Percentiles rank a stretch among this genome's conserved stretches.
Conservation (phyloP, 2,113 vertebrate species). For the Cottus gobio region DNA sequence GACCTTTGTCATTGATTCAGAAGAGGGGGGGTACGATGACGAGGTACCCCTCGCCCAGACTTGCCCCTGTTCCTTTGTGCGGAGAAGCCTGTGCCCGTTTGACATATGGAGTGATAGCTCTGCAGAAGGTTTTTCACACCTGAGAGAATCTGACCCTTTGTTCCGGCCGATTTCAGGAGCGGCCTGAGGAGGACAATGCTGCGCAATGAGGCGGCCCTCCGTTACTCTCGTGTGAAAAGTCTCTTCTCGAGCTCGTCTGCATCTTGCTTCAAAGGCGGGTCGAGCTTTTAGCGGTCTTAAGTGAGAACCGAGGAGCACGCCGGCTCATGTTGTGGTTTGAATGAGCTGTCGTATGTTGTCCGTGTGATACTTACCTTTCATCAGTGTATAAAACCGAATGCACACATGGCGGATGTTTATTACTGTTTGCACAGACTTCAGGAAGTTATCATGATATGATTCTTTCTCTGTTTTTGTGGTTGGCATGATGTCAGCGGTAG, state of each 20-base stretch:
- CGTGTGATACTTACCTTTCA: not conserved
- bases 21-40: slow-evolving; percentile 97
- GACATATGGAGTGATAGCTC: slow-evolving; percentile 47
- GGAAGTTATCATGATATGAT: not conserved
- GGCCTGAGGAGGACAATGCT: slow-evolving; percentile 28
- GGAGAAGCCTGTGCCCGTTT: slow-evolving; percentile 49
- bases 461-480: not conserved
- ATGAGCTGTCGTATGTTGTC: slow-evolving; percentile 7
- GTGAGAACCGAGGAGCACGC: not conserved
- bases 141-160: slow-evolving; percentile 28
- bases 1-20: slow-evolving; percentile 94
- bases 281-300: slow-evolving; percentile 20
- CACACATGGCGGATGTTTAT: not conserved
- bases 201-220: slow-evolving; percentile 18
- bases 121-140: slow-evolving; percentile 58
- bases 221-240: slow-evolving; percentile 56
- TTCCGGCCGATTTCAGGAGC: slow-evolving; percentile 8
- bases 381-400: not conserved
- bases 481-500: slow-evolving; percentile 3
- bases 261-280: slow-evolving; percentile 43
- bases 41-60: slow-evolving; percentile 87
- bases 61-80: slow-evolving; percentile 8
- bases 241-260: slow-evolving; percentile 34
- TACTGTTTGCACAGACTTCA: slow-evolving; percentile 2
- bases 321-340: not conserved